Conservation (phyloP, 2,888 invertebrate genomes). For the Lottia gigantea region DNA sequence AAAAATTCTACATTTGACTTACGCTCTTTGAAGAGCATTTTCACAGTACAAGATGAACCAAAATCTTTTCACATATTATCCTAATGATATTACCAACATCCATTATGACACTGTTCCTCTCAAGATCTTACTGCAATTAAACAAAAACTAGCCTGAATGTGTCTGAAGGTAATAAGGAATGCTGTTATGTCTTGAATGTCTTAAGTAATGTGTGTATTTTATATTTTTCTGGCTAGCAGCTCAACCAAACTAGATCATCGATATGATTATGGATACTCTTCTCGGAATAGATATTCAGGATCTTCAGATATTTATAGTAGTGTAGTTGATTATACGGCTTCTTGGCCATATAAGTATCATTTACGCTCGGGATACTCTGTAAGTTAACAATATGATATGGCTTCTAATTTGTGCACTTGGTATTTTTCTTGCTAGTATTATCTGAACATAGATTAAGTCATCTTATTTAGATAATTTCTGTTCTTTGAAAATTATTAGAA, state of each 20-base stretch:
- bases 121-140: slow-evolving; percentile 7
- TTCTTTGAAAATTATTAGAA: too few species aligned
- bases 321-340: slow-evolving; percentile 37
- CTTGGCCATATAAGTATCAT: slow-evolving; percentile 62
- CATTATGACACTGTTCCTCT: too few species aligned
- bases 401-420: too few species aligned
- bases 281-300: slow-evolving; percentile 23
- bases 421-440: too few species aligned
- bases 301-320: slow-evolving; percentile 38
- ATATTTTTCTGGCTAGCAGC: not conserved
- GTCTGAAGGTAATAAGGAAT: too few species aligned
- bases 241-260: not conserved
- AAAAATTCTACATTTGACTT: too few species aligned
- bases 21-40: too few species aligned
- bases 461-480: too few species aligned
- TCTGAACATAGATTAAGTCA: too few species aligned
- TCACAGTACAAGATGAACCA: too few species aligned
- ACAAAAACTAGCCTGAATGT: not conserved
- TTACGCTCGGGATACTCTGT: slow-evolving; percentile 50
- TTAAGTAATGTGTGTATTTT: not conserved
- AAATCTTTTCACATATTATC: too few species aligned
- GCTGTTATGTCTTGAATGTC: not conserved
- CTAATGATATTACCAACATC: too few species aligned
- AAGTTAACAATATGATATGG: slow-evolving; percentile 30
- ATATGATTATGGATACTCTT: not conserved